Conservation (phyloP, 1,140 invertebrate genomes). For the Bombyx mori region ASM3026992v2 NC_085112.1:16536001-16536500, state of each 20-base stretch:
- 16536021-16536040: no score
- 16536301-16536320: slow-evolving; percentile 17
- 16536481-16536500: slow-evolving; percentile 18
- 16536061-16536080: no score
- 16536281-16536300: slow-evolving; percentile 20
- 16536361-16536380: slow-evolving; percentile 18
- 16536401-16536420: slow-evolving; percentile 19
- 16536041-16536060: no score
- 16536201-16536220: no score
- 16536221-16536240: slow-evolving; percentile 6
- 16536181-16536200: no score
- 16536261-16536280: slow-evolving; percentile 23
- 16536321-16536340: slow-evolving; percentile 8
- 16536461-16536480: slow-evolving; percentile 22
- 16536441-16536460: slow-evolving; percentile 28
- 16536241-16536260: slow-evolving; percentile 18
- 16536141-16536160: no score
- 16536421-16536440: slow-evolving; percentile 5
- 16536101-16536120: no score
- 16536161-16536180: no score
- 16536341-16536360: slow-evolving; percentile 15
- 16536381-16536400: slow-evolving; percentile 16
- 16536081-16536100: no score
- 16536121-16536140: no score
- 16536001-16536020: no score